Conservation (phyloP, 2,113 vertebrate genomes). For the Gallinago media region DNA sequence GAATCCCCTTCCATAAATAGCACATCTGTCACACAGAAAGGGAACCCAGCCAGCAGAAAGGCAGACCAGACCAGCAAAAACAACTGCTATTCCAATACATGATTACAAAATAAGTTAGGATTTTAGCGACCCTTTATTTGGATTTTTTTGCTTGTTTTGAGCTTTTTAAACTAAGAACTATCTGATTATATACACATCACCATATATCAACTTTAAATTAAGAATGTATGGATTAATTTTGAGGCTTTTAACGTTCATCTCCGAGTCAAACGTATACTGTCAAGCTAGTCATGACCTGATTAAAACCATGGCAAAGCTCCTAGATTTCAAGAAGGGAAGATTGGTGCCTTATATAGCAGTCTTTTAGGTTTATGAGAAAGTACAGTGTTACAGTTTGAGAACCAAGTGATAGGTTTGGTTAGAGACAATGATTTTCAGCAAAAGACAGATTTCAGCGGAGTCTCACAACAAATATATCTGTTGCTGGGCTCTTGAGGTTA, state of each 20-base stretch:
- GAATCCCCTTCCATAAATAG: constrained; percentile 71
- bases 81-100: constrained; percentile 36
- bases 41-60: constrained; percentile 57
- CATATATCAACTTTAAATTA: not conserved
- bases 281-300: not conserved
- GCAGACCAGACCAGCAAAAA: constrained; percentile 44
- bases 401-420: not conserved
- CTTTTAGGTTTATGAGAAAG: not conserved
- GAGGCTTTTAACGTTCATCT: not conserved
- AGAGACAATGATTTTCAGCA: not conserved
- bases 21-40: constrained; percentile 67
- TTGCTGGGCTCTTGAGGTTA: not conserved
- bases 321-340: not conserved
- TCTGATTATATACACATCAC: not conserved
- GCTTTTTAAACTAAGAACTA: not conserved
- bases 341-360: not conserved
- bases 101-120: constrained; percentile 25
- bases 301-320: not conserved
- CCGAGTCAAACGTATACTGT: not conserved
- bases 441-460: not conserved
- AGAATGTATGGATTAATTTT: not conserved
- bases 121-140: constrained; percentile 14
- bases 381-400: not conserved
- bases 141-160: constrained; percentile 3
- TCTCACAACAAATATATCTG: not conserved